Conservation (phyloP, 2,797 vertebrate genomes). For the Rhinella marina region DNA sequence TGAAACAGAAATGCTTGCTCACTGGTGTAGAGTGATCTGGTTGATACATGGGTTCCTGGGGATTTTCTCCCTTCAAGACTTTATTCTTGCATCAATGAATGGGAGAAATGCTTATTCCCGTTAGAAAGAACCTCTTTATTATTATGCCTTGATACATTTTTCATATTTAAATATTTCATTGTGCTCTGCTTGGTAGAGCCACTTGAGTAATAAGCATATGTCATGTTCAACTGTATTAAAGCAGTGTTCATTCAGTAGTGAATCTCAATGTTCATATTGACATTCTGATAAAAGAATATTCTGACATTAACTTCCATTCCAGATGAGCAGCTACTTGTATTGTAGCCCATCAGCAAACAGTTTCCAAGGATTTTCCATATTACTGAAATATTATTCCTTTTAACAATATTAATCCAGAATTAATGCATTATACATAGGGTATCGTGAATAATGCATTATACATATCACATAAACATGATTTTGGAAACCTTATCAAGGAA, state of each 20-base stretch:
- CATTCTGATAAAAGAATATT: not conserved
- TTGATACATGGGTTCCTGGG: constrained; percentile 53
- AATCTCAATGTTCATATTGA: constrained; percentile 37
- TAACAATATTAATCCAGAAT: not conserved
- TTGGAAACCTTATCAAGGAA: not conserved
- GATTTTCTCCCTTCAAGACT: constrained; percentile 28
- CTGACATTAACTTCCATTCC: constrained; percentile 15
- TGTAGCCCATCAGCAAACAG: not conserved
- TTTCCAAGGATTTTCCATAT: no score
- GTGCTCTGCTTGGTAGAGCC: constrained; percentile 42
- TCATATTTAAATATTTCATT: constrained; percentile 55
- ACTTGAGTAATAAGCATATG: constrained; percentile 57
- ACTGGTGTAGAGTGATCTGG: constrained; percentile 49
- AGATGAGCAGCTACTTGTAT: not conserved
- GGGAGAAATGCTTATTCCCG: constrained; percentile 39
- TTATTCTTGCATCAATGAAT: constrained; percentile 54
- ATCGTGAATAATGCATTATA: not conserved
- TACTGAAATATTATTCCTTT: not conserved
- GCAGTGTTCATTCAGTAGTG: constrained; percentile 17
- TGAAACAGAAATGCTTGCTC: constrained; percentile 32
- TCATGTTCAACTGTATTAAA: constrained; percentile 46
- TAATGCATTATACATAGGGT: not conserved
- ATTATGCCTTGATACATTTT: constrained; percentile 47
- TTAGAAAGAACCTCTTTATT: constrained; percentile 48
- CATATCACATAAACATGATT: not conserved